These are phyloP conservation scores for Aphodius sticticus DNA, from an alignment of 2,888 invertebrate genomes.

Conservation along the genomic window DNA sequence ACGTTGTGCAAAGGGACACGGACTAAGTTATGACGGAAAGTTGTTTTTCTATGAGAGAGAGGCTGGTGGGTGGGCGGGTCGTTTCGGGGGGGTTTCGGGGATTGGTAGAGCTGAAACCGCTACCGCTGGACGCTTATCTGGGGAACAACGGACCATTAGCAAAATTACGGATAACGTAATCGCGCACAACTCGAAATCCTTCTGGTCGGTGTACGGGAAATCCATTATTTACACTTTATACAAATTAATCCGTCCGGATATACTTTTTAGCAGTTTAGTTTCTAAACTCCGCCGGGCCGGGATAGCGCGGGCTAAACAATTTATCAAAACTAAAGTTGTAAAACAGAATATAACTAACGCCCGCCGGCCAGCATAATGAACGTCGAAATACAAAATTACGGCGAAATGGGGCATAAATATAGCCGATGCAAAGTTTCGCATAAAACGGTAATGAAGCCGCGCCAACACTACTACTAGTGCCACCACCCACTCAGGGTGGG, in stretches of 20 bases:
- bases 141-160: constrained; percentile 29
- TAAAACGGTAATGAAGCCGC: constrained; percentile 51
- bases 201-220: constrained; percentile 26
- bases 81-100: background rate
- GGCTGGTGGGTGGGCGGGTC: background rate
- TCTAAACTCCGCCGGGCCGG: constrained; percentile 32
- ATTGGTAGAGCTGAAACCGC: background rate
- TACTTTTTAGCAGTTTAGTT: constrained; percentile 36
- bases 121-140: constrained; percentile 4
- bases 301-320: constrained; percentile 32
- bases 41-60: background rate
- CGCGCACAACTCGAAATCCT: constrained; percentile 27
- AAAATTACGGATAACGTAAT: constrained; percentile 27
- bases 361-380: constrained; percentile 37
- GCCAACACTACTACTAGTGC: background rate
- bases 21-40: background rate
- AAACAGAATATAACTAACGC: constrained; percentile 38
- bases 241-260: constrained; percentile 35
- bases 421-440: constrained; percentile 44
- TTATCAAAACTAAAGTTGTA: constrained; percentile 39
- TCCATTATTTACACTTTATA: constrained; percentile 33
- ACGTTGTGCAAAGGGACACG: background rate
- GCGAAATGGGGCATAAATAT: constrained; percentile 44
- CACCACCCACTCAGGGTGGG: background rate
- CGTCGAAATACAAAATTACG: constrained; percentile 41